These are phyloP conservation scores for Sinocyclocheilus anshuiensis DNA, from an alignment of 2,113 vertebrate species.

Conservation along the genomic window DNA sequence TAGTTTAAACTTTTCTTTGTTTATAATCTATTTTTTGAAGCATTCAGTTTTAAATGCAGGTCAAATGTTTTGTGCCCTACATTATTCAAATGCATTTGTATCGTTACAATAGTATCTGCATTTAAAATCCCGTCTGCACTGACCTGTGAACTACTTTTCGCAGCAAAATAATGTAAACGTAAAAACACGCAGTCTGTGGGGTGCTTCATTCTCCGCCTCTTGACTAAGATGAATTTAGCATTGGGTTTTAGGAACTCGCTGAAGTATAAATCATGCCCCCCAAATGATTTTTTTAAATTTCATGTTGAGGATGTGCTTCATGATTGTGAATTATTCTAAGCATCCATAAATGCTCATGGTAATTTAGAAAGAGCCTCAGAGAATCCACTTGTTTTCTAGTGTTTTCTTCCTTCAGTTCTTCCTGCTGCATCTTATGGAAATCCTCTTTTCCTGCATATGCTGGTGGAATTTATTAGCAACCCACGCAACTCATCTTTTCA, in stretches of 20 bases:
- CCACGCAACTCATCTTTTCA: background rate
- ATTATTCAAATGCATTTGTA: conserved; percentile 1
- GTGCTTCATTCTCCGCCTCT: background rate
- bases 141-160: conserved; percentile 2
- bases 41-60: background rate
- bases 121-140: background rate
- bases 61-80: background rate
- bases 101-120: background rate
- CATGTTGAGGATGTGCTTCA: conserved; percentile 57
- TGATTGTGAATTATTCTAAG: conserved; percentile 62
- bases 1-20: background rate
- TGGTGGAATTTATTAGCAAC: conserved; percentile 43
- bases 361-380: conserved; percentile 49
- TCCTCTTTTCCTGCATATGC: conserved; percentile 14
- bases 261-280: conserved; percentile 54
- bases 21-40: background rate
- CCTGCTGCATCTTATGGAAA: conserved; percentile 3
- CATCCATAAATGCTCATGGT: conserved; percentile 60
- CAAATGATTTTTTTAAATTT: conserved; percentile 54
- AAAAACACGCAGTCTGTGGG: background rate
- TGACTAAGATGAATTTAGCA: conserved; percentile 32
- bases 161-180: conserved; percentile 8
- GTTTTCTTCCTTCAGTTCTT: conserved; percentile 23
- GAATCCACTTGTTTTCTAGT: conserved; percentile 39
- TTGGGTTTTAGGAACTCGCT: conserved; percentile 14